Evolutionary conservation across 2,113 vertebrate species (phyloP).

Genomic region (Ondatra zibethicus): DNA sequence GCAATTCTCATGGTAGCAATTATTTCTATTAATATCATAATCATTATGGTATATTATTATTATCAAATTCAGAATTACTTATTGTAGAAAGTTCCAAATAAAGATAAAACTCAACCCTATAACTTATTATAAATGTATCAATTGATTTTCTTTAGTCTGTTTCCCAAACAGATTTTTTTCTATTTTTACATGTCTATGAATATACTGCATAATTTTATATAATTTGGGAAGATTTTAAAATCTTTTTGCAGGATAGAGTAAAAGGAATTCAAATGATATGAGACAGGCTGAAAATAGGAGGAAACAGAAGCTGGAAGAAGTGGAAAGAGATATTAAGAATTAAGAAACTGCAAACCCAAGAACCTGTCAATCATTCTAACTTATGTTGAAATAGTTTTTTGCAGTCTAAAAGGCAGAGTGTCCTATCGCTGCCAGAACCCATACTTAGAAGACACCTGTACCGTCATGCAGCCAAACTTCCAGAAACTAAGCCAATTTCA

Average conservation of each 20-base stretch:
- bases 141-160: slow-evolving; percentile 2
- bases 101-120: background rate
- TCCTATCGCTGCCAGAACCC: background rate
- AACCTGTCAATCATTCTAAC: slow-evolving; percentile 49
- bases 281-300: slow-evolving; percentile 57
- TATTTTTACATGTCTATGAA: slow-evolving; percentile 45
- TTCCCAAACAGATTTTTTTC: background rate
- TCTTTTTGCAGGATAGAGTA: background rate
- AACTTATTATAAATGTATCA: background rate
- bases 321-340: slow-evolving; percentile 32
- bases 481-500: background rate
- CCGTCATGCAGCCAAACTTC: background rate
- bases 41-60: background rate
- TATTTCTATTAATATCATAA: background rate
- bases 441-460: slow-evolving; percentile 6
- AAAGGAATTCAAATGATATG: slow-evolving; percentile 40
- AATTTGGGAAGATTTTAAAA: slow-evolving; percentile 33
- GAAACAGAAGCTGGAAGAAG: slow-evolving; percentile 47
- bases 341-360: slow-evolving; percentile 48
- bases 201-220: slow-evolving; percentile 48
- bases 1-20: background rate
- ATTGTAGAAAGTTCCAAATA: background rate
- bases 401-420: slow-evolving; percentile 2
- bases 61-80: background rate
- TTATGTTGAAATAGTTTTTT: slow-evolving; percentile 40